phyloP scores from a whole-genome alignment of 2,113 vertebrate species.

The Prolemur simus region DNA sequence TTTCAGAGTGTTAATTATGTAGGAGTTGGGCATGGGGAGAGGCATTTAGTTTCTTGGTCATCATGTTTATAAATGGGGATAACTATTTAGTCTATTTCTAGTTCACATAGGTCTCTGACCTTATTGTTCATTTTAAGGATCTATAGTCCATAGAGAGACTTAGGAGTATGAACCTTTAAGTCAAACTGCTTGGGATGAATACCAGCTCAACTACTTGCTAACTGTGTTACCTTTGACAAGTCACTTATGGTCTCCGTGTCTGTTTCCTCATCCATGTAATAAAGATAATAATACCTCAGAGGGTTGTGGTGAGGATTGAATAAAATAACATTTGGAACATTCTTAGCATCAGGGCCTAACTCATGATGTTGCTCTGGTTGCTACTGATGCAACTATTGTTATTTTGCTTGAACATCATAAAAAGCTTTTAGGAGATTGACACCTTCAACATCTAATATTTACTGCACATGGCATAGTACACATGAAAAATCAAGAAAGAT shows the following conservation, averaged over 20 bases:
- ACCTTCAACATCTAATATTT: background rate
- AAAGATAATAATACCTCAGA: background rate
- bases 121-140: background rate
- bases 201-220: background rate
- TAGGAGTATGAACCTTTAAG: background rate
- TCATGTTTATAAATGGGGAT: constrained; percentile 36
- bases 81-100: background rate
- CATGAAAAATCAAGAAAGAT: constrained; percentile 44
- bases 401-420: constrained; percentile 3
- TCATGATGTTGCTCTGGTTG: background rate
- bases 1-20: constrained; percentile 43
- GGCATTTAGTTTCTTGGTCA: constrained; percentile 28
- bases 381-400: background rate
- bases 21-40: constrained; percentile 29
- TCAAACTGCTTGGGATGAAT: background rate
- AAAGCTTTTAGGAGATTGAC: constrained; percentile 22
- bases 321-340: background rate
- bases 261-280: background rate
- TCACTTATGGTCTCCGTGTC: background rate
- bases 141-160: background rate
- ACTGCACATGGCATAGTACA: background rate
- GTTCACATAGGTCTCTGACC: background rate
- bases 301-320: background rate
- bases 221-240: constrained; percentile 8
- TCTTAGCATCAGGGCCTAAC: background rate